phyloP scores from a whole-genome alignment of 2,797 vertebrate species.

The Molossus molossus region DNA sequence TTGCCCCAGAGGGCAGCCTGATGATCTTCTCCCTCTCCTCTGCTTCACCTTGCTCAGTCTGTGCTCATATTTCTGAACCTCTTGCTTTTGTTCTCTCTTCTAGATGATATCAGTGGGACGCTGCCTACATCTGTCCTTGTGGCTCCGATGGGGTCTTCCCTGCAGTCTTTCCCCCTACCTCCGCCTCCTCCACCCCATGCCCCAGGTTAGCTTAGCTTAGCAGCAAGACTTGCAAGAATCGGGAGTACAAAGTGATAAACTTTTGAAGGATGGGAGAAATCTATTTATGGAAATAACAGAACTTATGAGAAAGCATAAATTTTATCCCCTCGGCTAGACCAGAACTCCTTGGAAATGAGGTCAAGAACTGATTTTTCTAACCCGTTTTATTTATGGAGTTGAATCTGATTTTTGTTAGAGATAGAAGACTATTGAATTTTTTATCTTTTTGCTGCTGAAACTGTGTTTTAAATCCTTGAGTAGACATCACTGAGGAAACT shows the following conservation, averaged over 20 bases:
- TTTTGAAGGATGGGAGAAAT: constrained; percentile 73
- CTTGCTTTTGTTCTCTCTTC: constrained; percentile 90
- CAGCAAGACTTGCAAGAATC: constrained; percentile 87
- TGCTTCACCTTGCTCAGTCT: constrained; percentile 20
- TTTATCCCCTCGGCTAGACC: constrained; percentile 61
- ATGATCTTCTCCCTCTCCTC: background rate
- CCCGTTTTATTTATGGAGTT: constrained; percentile 70
- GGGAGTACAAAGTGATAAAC: constrained; percentile 67
- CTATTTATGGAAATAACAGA: constrained; percentile 63
- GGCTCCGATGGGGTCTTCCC: constrained; percentile 96
- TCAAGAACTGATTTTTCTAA: constrained; percentile 73
- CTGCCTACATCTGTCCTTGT: constrained; percentile 96
- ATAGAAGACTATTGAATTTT: constrained; percentile 69
- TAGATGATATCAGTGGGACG: constrained; percentile 98
- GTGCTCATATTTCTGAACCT: constrained; percentile 69
- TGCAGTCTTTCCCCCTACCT: constrained; percentile 97
- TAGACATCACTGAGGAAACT: constrained; percentile 67
- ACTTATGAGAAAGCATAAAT: constrained; percentile 66
- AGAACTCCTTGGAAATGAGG: constrained; percentile 76
- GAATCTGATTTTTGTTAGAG: constrained; percentile 76
- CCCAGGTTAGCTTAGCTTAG: constrained; percentile 96
- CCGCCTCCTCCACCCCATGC: constrained; percentile 96
- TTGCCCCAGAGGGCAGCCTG: constrained; percentile 59
- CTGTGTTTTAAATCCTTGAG: constrained; percentile 55
- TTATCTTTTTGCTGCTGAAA: constrained; percentile 63